These are phyloP conservation scores for Alviniconcha marisindica DNA, from an alignment of 1,140 invertebrate genomes.

Conservation along the genomic window DNA sequence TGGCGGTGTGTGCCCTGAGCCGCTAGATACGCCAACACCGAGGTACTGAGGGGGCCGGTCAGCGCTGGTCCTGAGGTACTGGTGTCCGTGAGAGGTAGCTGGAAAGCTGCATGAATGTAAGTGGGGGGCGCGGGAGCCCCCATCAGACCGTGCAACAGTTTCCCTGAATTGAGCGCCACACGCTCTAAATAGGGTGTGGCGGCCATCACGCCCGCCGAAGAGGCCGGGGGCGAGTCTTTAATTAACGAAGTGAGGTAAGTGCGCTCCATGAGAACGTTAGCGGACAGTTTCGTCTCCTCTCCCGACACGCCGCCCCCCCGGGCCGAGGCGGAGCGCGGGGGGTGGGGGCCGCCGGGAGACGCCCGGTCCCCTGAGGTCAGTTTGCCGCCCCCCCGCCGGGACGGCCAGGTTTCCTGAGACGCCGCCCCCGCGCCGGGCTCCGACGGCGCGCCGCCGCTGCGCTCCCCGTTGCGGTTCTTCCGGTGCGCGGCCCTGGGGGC, in stretches of 20 bases:
- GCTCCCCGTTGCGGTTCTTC: not conserved
- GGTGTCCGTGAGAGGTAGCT: constrained; percentile 46
- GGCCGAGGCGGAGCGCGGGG: not conserved
- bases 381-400: not conserved
- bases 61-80: constrained; percentile 37
- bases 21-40: constrained; percentile 33
- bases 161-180: constrained; percentile 36
- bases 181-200: constrained; percentile 31
- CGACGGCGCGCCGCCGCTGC: not conserved
- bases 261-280: constrained; percentile 23
- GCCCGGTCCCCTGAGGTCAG: not conserved
- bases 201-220: constrained; percentile 8
- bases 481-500: not conserved
- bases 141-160: constrained; percentile 33
- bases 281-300: not conserved
- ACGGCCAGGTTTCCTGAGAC: not conserved
- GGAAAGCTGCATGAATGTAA: constrained; percentile 46
- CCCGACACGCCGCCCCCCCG: not conserved
- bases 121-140: constrained; percentile 9
- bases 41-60: constrained; percentile 25
- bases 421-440: not conserved
- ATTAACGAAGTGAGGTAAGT: constrained; percentile 40
- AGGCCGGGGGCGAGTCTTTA: constrained; percentile 16
- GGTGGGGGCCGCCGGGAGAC: not conserved
- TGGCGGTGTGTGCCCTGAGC: constrained; percentile 34